These are phyloP conservation scores for Chamaetylas fuelleborni DNA, from an alignment of 2,113 vertebrate genomes.

Conservation along the genomic window DNA sequence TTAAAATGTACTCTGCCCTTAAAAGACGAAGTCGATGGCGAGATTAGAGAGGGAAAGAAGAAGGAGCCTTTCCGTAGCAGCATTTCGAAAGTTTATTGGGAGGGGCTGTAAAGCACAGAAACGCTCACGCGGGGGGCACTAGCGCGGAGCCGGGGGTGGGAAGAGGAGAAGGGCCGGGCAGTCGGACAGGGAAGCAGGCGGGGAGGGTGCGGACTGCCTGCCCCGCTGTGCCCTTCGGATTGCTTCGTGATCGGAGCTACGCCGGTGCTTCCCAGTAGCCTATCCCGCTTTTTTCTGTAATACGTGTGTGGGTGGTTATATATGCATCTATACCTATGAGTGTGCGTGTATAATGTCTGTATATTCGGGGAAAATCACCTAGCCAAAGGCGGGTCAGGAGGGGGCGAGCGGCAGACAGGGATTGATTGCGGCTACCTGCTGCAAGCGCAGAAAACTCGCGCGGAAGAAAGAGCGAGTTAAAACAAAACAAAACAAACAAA, in stretches of 20 bases:
- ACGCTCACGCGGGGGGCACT: not conserved
- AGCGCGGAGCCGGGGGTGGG: not conserved
- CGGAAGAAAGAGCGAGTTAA: not conserved
- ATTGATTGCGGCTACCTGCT: slow-evolving; percentile 1
- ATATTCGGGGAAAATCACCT: not conserved
- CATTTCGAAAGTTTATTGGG: slow-evolving; percentile 36
- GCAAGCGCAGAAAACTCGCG: not conserved
- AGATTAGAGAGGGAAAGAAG: not conserved
- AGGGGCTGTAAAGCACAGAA: not conserved
- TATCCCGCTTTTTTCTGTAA: not conserved
- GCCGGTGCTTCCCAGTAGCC: not conserved
- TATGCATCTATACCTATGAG: not conserved
- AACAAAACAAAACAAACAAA: not conserved
- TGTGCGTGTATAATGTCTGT: not conserved
- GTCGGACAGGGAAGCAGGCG: not conserved
- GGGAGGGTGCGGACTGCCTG: not conserved
- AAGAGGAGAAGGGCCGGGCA: not conserved
- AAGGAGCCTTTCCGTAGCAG: not conserved
- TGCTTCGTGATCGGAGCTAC: not conserved
- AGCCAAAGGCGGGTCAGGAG: slow-evolving; percentile 19
- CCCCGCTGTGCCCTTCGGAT: not conserved
- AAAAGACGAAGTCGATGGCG: not conserved
- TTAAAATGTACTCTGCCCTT: slow-evolving; percentile 41
- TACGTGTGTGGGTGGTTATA: not conserved
- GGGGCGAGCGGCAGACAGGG: slow-evolving; percentile 25